Conservation (phyloP, 2,113 vertebrate genomes). For the Pimephales promelas region DNA sequence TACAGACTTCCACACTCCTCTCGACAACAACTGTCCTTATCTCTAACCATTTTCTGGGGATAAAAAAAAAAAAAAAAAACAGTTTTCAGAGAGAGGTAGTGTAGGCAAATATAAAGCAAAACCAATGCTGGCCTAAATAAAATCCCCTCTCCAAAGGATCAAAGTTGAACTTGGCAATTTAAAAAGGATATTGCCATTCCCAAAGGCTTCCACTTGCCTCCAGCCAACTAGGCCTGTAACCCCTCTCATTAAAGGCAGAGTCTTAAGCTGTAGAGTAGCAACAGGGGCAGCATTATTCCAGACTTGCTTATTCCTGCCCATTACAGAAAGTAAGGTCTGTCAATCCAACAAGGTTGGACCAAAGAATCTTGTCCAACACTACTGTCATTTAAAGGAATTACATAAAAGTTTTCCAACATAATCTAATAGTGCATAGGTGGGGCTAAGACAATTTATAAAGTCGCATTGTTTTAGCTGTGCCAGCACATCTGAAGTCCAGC, state of each 20-base stretch:
- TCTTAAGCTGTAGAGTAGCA: constrained; percentile 41
- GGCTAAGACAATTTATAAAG: neutral
- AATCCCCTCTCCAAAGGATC: constrained; percentile 43
- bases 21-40: constrained; percentile 6
- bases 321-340: neutral
- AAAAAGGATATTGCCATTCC: constrained; percentile 51
- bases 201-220: constrained; percentile 44
- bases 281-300: constrained; percentile 52
- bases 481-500: neutral
- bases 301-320: neutral
- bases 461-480: neutral
- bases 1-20: neutral
- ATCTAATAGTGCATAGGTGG: neutral
- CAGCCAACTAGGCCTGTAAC: neutral
- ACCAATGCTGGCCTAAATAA: constrained; percentile 43
- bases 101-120: neutral
- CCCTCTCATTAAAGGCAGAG: constrained; percentile 20
- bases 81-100: neutral
- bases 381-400: neutral
- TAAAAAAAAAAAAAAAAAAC: neutral
- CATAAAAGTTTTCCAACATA: constrained; percentile 18
- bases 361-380: neutral
- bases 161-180: constrained; percentile 51
- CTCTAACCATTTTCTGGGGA: neutral
- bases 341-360: neutral